phyloP scores from a whole-genome alignment of 2,888 invertebrate species.

The Aporophyla lueneburgensis region DNA sequence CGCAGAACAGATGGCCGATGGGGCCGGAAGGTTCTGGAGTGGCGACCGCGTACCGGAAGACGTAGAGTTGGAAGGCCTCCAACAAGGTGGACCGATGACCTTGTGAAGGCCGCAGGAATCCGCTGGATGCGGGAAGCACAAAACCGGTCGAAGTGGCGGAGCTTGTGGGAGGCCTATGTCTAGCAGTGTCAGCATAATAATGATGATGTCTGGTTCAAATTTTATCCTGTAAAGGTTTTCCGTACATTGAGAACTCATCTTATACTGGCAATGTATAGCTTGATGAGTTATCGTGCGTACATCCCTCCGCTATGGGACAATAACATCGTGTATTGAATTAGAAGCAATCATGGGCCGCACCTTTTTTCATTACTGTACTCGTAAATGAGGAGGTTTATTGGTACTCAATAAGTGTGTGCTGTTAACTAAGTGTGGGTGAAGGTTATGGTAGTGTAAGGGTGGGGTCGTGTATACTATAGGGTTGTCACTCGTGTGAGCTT shows the following conservation, averaged over 20 bases:
- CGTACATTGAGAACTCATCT: background rate
- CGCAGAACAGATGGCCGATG: too few relatives aligned
- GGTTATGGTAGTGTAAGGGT: slow-evolving; percentile 16
- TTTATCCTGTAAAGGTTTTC: background rate
- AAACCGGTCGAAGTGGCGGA: too few relatives aligned
- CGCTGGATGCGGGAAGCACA: too few relatives aligned
- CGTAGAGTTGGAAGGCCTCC: too few relatives aligned
- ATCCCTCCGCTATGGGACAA: slow-evolving; percentile 29
- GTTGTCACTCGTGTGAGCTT: background rate
- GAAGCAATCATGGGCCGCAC: slow-evolving; percentile 57
- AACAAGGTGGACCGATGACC: too few relatives aligned
- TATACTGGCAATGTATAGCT: background rate
- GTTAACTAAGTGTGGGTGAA: slow-evolving; percentile 9
- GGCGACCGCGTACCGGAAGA: too few relatives aligned
- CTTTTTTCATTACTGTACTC: slow-evolving; percentile 60
- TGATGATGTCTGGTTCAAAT: too few relatives aligned
- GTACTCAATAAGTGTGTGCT: slow-evolving; percentile 35
- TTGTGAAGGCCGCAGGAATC: too few relatives aligned
- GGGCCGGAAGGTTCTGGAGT: too few relatives aligned
- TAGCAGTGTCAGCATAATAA: too few relatives aligned
- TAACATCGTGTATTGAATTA: slow-evolving; percentile 54
- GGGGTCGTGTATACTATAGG: background rate
- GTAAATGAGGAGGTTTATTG: slow-evolving; percentile 55
- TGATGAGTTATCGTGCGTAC: slow-evolving; percentile 13
- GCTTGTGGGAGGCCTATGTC: too few relatives aligned